Evolutionary conservation across 2,888 invertebrate species (phyloP).

Genomic region (Thymelicus acteon): DNA sequence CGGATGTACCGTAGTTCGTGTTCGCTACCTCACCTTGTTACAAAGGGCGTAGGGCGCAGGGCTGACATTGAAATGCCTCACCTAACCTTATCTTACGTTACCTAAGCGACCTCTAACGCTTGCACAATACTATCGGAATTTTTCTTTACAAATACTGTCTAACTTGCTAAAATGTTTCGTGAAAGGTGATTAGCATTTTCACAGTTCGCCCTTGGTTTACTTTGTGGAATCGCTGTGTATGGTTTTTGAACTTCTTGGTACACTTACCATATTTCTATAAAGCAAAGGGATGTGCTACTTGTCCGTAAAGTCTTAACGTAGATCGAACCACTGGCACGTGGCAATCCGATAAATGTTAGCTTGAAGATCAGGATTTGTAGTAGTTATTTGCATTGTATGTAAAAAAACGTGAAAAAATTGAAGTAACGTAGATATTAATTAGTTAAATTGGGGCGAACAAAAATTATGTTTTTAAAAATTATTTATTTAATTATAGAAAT

Average conservation of each 20-base stretch:
- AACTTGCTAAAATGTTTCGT: conserved; percentile 17
- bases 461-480: too few relatives aligned
- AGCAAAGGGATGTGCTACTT: too few relatives aligned
- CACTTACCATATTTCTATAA: too few relatives aligned
- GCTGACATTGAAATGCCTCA: conserved; percentile 21
- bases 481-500: too few relatives aligned
- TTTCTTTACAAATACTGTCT: conserved; percentile 19
- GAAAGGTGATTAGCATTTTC: conserved; percentile 21
- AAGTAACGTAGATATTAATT: too few relatives aligned
- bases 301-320: too few relatives aligned
- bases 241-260: background rate
- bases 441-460: too few relatives aligned
- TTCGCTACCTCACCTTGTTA: conserved; percentile 1
- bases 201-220: conserved; percentile 11
- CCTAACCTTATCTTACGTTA: conserved; percentile 19
- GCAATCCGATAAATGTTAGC: too few relatives aligned
- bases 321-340: too few relatives aligned
- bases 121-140: conserved; percentile 13
- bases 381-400: too few relatives aligned
- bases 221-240: background rate
- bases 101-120: conserved; percentile 21
- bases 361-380: too few relatives aligned
- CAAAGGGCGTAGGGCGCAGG: conserved; percentile 27
- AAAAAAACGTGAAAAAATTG: too few relatives aligned
- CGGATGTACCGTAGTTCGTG: background rate